Percentiles rank a stretch among this genome's conserved stretches.
Evolutionary conservation across 2,888 invertebrate genomes (phyloP).

Genomic region (Pinctada fucata): DNA sequence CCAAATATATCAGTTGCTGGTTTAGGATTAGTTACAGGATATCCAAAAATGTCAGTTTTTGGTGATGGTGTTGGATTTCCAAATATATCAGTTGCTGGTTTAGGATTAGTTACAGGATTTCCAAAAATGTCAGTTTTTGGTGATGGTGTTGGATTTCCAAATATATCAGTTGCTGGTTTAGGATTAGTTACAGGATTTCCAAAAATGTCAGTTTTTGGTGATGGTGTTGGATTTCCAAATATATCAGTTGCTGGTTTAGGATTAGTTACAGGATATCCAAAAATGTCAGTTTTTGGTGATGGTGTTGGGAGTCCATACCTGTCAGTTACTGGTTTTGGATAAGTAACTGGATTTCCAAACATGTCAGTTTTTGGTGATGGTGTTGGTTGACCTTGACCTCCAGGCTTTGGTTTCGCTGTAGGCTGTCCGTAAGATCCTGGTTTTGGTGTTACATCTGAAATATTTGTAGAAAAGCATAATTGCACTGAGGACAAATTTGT

Average conservation of each 20-base stretch:
- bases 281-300: conserved; percentile 16
- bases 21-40: conserved; percentile 20
- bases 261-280: conserved; percentile 2
- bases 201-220: conserved; percentile 33
- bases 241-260: conserved; percentile 24
- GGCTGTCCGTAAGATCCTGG: conserved; percentile 20
- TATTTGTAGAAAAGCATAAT: too few relatives aligned
- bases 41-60: conserved; percentile 13
- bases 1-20: conserved; percentile 5
- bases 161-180: not conserved
- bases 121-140: conserved; percentile 29
- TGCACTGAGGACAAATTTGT: too few relatives aligned
- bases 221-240: conserved; percentile 42
- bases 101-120: conserved; percentile 19
- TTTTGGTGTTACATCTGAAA: conserved; percentile 1
- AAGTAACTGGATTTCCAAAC: conserved; percentile 41
- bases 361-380: conserved; percentile 26
- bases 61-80: conserved; percentile 41
- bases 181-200: conserved; percentile 18
- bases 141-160: conserved; percentile 37
- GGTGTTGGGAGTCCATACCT: conserved; percentile 28
- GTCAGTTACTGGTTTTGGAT: conserved; percentile 82
- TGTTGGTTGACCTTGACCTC: conserved; percentile 28
- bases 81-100: not conserved
- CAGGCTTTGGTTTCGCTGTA: conserved; percentile 34